Conservation (phyloP, 2,113 vertebrate species). For the Ramphastos sulfuratus region DNA sequence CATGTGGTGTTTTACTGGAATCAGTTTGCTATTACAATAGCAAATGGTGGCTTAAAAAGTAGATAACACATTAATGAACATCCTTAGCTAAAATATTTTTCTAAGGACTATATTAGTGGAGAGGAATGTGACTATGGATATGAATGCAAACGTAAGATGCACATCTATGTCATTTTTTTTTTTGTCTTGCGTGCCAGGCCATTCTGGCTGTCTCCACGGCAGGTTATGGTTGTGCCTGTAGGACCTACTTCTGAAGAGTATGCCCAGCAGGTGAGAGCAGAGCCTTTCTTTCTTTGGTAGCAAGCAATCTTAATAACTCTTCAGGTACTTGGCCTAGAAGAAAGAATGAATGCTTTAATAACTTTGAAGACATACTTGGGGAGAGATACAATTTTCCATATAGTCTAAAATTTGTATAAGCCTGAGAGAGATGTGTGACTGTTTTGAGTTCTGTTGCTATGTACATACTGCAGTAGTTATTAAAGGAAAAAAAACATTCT, state of each 20-base stretch:
- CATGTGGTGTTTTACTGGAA: neutral
- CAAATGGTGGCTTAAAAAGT: neutral
- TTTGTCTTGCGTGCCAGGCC: constrained; percentile 79
- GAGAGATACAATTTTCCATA: neutral
- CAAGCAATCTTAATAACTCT: neutral
- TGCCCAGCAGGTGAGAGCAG: constrained; percentile 79
- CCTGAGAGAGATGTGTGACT: neutral
- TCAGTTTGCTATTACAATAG: neutral
- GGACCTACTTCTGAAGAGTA: constrained; percentile 87
- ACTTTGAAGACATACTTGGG: fast-evolving
- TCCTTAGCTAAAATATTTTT: neutral
- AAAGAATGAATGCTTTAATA: neutral
- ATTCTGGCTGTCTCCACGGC: constrained; percentile 92
- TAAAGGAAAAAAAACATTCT: neutral
- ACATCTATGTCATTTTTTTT: neutral
- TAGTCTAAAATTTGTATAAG: neutral
- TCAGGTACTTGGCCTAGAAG: neutral
- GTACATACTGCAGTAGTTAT: neutral
- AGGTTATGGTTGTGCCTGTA: constrained; percentile 92
- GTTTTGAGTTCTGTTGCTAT: neutral
- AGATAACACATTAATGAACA: neutral
- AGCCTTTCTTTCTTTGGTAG: neutral
- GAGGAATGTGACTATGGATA: neutral
- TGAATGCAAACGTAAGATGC: neutral
- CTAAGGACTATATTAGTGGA: neutral